Base-by-base conservation (phyloP, 2,797 vertebrate species). In the Valencia hispanica region DNA sequence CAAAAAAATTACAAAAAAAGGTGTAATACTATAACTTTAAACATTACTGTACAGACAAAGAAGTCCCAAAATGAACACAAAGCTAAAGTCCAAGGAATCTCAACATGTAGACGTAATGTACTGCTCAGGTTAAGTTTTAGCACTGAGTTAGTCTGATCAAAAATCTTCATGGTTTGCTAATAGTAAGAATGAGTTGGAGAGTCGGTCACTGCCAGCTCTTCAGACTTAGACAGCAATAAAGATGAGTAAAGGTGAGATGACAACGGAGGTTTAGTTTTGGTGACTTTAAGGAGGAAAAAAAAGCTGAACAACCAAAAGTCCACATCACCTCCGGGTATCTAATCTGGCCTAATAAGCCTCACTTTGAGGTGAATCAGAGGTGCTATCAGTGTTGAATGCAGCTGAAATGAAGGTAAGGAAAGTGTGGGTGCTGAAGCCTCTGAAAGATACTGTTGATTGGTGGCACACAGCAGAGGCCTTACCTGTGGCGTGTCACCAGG, bases 381-480 rank as follows among this genome's bases (percentile, higher is more conserved):
- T 34, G 65, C 14, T 75, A 66, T 66, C 65, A 12, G 0, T 32
- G 41, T 34, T 36, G 0, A 5, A 0, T 48, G 17, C 20, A 14
- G 73, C n/a, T 59, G 73, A 18, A 57, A 17, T 70, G 57, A 77
- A 30, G n/a, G 48, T n/a, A 47, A 27, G 22, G 20, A 17, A 63
- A 45, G 45, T 68, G 68, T 66, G 72, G 66, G 20, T 32, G 63
- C 74, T 80, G 79, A 66, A 61, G 55, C 50, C 53, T 15, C 9
- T 1, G 12, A 22, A 2, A 0, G 34, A 15, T 17, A 9, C 82
- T 68, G 83, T 81, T 86, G 68, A 90, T 83, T 88, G 61, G 84
- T 71, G 11, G 41, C 68, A 72, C 10, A 36, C 30, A 48, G 0
- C 2, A 0, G 77, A 36, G 51, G 25, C 25, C 65, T 61, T 69